phyloP scores from a whole-genome alignment of 2,113 vertebrate species.

The Nibea albiflora region DNA sequence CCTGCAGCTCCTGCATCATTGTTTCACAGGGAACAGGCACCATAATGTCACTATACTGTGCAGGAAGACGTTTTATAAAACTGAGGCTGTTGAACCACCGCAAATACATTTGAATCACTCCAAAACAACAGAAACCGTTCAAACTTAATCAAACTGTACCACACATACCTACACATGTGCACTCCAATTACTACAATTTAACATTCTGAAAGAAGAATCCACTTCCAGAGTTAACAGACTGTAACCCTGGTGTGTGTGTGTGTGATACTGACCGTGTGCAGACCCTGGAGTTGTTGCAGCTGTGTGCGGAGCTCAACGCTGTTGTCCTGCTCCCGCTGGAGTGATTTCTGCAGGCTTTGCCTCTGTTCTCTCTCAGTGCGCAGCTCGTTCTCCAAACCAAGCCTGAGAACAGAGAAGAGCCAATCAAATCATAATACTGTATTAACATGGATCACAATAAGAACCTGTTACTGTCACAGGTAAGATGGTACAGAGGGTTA shows the following conservation, averaged over 20 bases:
- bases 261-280: conserved; percentile 82
- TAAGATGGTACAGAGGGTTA: no score
- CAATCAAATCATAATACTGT: no score
- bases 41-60: neutral
- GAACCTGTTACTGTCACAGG: no score
- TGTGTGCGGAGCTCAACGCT: conserved; percentile 90
- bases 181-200: neutral
- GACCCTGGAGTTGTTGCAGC: conserved; percentile 92
- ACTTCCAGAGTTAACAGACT: neutral
- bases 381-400: conserved; percentile 91
- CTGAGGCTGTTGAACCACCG: neutral
- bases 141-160: neutral
- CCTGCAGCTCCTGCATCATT: conserved; percentile 88
- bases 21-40: neutral
- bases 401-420: conserved; percentile 77
- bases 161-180: no score
- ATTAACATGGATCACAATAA: neutral
- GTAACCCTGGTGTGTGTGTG: neutral
- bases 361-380: conserved; percentile 93
- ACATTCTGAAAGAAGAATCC: neutral
- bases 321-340: conserved; percentile 92
- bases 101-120: neutral
- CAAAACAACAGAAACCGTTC: no score
- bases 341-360: conserved; percentile 89
- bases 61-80: neutral